Base-by-base conservation (phyloP, 2,797 vertebrate genomes). In the Sphenopsis melanotis region DNA sequence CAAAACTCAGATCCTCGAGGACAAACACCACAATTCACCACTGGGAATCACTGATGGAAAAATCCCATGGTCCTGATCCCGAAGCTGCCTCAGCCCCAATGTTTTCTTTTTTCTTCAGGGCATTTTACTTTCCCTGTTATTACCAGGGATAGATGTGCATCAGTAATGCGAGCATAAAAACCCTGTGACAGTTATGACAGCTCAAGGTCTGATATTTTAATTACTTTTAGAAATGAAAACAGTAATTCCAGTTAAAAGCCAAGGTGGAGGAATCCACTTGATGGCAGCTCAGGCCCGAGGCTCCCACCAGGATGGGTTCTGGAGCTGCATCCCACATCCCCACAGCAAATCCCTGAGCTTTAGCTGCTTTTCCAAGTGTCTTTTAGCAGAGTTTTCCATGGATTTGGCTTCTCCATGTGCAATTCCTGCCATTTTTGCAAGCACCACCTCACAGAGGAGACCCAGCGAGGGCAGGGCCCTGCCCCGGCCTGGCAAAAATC, bases 121-220 rank as follows among this genome's bases (percentile, higher is more conserved):
- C 41, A 39, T 2, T 70, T 77, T 78, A 42, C 36, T 90, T 52
- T 49, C 92, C 90, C 88, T 86, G 83, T 46, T 86, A 81, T 86
- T 83, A 90, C 2, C 88, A 46, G 72, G 50, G 61, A 83, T 68
- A 68, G 92, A 92, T 79, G 95, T 75, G 77, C 83, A 53, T 57
- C 3, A 14, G 88, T 53, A 93, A 95, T 3, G 72, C 0, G 14
- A 88, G 75, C 88, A 87, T 95, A 89, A 82, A 91, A 93, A n/a
- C 77, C 90, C 30, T 36, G 77, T 68, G 95, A 82, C 93, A 88
- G 93, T 88, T 94, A 78, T 83, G 95, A 95, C 96, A 93, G 92
- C 92, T 87, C 89, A 9, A 55, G 83, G 42, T 72, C 92, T 89
- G 96, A 94, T 94, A 76, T 95, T 96, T 96, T 95, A 96, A 96